Evolutionary conservation across 2,113 vertebrate genomes (phyloP), one percentile per base, ranked within the genome.

Genomic region (Sinocyclocheilus maitianheensis): DNA sequence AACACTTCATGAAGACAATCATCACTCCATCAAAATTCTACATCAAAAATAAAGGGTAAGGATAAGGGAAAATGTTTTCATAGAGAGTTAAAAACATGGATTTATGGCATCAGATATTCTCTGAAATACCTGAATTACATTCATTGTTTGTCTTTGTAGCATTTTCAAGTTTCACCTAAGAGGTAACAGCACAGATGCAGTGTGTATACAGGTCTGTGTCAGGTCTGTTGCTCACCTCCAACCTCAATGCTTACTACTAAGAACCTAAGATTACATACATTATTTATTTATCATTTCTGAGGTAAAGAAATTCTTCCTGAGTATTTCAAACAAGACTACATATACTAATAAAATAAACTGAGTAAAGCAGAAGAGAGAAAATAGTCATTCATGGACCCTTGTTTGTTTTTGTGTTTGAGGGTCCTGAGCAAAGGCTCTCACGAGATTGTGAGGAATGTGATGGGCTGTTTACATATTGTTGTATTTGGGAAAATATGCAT

Each of bases 231-330:
- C 76, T 87, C 62, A 89, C 90, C 81, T 88, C 74, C 65, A 79
- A 84, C 85, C 85, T 82, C 89, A 90, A 77, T 87, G 77, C 89
- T 90, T 91, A 92, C 93, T 92, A 93, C 93, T 93, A 94, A 95
- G 92, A 94, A 93, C 94, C 92, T 93, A 95, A 91, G 92, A 94
- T 95, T 93, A 94, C 94, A 94, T 94, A 97, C 96, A 97, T 97
- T 96, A 96, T 95, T 95, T 93, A 92, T 91, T 94, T 94, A 91
- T 92, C 92, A 93, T 94, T 96, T 97, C 94, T 97, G 97, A 98
- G 97, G 96, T 98, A 97, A 97, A 96, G 95, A 95, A 94, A 95
- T 94, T 96, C 94, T 98, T 98, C 97, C 97, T 98, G 97, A 99
- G 97, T 97, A 95, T 96, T 97, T 95, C 95, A 97, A 96, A 96